Evolutionary conservation across 2,113 vertebrate species (phyloP).

Genomic region (Pedionomus torquatus): DNA sequence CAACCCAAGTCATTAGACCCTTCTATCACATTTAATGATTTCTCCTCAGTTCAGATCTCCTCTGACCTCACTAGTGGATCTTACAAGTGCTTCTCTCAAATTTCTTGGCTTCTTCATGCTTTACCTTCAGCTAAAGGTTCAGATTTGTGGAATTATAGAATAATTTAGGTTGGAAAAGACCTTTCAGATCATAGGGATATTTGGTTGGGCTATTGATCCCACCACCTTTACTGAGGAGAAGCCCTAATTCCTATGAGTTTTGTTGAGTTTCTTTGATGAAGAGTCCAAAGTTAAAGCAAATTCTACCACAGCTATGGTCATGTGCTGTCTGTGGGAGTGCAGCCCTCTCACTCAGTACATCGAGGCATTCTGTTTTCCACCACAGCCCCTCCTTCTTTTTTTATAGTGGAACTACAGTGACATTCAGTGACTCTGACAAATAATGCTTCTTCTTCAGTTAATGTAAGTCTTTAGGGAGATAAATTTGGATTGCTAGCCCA

Average conservation of each 20-base stretch:
- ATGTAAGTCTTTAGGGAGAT: neutral
- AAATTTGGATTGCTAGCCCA: neutral
- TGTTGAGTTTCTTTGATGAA: neutral
- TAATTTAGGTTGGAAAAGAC: neutral
- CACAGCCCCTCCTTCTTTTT: rapidly evolving
- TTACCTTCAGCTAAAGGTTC: neutral
- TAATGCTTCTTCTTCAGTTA: neutral
- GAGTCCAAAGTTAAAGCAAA: neutral
- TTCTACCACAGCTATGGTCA: rapidly evolving
- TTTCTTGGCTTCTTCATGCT: neutral
- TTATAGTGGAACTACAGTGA: neutral
- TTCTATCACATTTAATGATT: neutral
- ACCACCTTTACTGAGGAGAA: neutral
- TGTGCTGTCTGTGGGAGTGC: neutral
- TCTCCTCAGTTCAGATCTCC: neutral
- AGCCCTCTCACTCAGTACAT: neutral
- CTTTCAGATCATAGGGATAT: neutral
- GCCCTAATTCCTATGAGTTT: neutral
- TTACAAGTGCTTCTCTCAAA: neutral
- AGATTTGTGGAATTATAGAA: neutral
- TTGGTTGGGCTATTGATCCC: neutral
- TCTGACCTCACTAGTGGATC: neutral
- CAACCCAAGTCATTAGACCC: no score
- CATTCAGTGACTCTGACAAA: neutral
- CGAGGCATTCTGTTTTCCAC: neutral